A percentile compares a stretch with the other conserved stretches of the same genome.
Conservation (phyloP, 1,140 invertebrate genomes). For the Drosophila oshimai region DNA sequence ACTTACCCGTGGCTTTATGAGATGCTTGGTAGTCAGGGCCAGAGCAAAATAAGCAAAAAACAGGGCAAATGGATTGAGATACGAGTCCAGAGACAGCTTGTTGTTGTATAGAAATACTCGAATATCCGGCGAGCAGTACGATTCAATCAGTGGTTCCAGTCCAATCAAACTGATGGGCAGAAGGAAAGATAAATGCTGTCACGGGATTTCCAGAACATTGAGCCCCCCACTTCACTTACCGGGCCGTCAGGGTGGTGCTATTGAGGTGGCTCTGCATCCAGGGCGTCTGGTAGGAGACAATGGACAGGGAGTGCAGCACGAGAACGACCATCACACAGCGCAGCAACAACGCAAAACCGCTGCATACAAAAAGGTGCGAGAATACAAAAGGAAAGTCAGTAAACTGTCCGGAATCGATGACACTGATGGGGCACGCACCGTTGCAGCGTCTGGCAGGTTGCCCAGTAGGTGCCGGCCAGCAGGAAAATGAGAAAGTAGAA, state of each 20-base stretch:
- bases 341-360: slow-evolving; percentile 89
- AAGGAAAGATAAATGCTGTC: background rate
- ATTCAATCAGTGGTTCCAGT: slow-evolving; percentile 85
- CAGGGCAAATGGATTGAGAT: slow-evolving; percentile 89
- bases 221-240: slow-evolving; percentile 81
- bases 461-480: slow-evolving; percentile 93
- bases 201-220: background rate
- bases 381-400: slow-evolving; percentile 25
- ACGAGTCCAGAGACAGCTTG: slow-evolving; percentile 87
- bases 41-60: slow-evolving; percentile 89
- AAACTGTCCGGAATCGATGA: slow-evolving; percentile 9
- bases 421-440: slow-evolving; percentile 68
- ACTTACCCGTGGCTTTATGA: slow-evolving; percentile 88
- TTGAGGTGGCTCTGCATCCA: slow-evolving; percentile 89
- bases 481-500: slow-evolving; percentile 95
- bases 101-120: slow-evolving; percentile 85
- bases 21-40: slow-evolving; percentile 87
- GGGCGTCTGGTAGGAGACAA: slow-evolving; percentile 94
- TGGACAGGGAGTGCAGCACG: slow-evolving; percentile 88
- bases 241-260: slow-evolving; percentile 87
- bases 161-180: slow-evolving; percentile 86
- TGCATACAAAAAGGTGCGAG: slow-evolving; percentile 28
- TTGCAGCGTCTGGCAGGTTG: slow-evolving; percentile 89
- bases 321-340: slow-evolving; percentile 89
- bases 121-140: slow-evolving; percentile 85